phyloP scores from a whole-genome alignment of 2,113 vertebrate species.

The Cavia aperea region DNA sequence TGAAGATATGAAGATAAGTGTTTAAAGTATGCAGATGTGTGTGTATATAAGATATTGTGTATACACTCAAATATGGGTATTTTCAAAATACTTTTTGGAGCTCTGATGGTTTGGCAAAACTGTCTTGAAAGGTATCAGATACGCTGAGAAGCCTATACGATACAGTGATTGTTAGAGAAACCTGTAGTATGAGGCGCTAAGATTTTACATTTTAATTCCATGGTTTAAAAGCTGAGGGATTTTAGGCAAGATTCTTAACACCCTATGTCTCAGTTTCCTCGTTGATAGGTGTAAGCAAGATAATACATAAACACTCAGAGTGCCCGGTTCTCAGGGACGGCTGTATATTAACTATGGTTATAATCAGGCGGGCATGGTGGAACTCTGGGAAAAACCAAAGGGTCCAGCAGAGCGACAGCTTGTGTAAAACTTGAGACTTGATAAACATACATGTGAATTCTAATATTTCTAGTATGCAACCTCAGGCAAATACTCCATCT shows the following conservation, averaged over 20 bases:
- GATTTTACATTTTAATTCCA: neutral
- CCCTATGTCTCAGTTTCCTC: neutral
- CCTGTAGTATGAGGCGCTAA: neutral
- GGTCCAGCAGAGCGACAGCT: neutral
- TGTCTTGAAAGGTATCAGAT: neutral
- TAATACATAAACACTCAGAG: neutral
- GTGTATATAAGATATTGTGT: neutral
- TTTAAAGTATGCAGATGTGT: neutral
- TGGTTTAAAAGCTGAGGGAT: neutral
- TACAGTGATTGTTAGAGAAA: neutral
- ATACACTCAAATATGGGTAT: neutral
- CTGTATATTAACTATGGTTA: neutral
- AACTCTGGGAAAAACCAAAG: neutral
- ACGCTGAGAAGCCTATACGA: neutral
- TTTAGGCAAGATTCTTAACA: neutral
- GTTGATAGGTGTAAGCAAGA: neutral
- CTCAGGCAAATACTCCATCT: neutral
- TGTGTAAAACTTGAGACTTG: neutral
- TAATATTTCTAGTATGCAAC: neutral
- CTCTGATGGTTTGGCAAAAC: conserved; percentile 7
- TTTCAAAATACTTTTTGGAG: neutral
- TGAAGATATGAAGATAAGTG: neutral
- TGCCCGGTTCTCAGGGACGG: neutral
- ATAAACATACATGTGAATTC: neutral
- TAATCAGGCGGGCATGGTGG: neutral